phyloP scores from a whole-genome alignment of 35 echinoderm and acorn worm genomes.

The Heliocidaris erythrogramma region DNA sequence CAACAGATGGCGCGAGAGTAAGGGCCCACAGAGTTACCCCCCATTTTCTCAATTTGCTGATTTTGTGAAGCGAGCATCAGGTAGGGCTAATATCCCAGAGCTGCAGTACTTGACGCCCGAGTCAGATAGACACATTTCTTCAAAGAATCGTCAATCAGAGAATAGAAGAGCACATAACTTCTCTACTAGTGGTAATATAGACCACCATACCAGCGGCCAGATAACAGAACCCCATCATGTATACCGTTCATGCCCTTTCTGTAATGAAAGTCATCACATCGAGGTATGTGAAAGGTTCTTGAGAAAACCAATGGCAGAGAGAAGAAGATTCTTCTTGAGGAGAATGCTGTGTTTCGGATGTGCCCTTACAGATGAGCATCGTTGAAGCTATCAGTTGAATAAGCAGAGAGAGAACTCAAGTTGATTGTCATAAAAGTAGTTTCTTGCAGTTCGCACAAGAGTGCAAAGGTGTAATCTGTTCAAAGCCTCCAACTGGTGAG shows the following conservation, averaged over 20 bases:
- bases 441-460: no score
- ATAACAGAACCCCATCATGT: neutral
- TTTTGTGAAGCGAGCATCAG: neutral
- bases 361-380: slow-evolving; percentile 1
- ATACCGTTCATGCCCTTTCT: neutral
- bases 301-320: neutral
- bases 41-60: neutral
- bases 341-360: neutral
- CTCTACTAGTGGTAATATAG: neutral
- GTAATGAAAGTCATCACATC: neutral
- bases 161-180: neutral
- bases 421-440: no score
- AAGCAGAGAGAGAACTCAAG: no score
- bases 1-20: neutral
- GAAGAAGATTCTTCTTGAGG: neutral
- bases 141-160: no score
- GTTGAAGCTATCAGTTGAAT: no score
- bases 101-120: neutral
- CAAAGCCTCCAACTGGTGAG: no score
- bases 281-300: neutral
- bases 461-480: no score
- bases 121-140: no score
- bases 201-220: neutral
- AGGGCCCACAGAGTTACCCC: neutral
- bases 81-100: neutral